Evolutionary conservation across 2,888 invertebrate genomes (phyloP).

Genomic region (Erannis defoliaria): DNA sequence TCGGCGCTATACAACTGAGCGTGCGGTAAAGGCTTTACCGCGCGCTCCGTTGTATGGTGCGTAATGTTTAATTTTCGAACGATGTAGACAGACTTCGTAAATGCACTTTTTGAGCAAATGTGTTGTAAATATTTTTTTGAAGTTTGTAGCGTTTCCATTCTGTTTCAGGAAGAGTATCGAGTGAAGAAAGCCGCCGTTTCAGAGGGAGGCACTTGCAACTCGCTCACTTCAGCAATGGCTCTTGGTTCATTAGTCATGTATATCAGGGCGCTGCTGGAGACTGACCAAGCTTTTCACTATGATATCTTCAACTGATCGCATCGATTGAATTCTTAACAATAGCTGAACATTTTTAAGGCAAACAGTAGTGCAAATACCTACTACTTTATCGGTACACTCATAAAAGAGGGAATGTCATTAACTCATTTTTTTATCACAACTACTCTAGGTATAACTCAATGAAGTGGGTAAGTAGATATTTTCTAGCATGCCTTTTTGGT

Average conservation of each 20-base stretch:
- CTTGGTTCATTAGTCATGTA: conserved; percentile 74
- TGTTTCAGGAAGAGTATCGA: conserved; percentile 71
- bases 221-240: conserved; percentile 79
- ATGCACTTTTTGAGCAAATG: too few relatives aligned
- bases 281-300: conserved; percentile 81
- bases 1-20: too few relatives aligned
- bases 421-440: too few relatives aligned
- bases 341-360: background rate
- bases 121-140: background rate
- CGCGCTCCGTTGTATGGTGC: too few relatives aligned
- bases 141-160: background rate
- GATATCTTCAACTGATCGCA: conserved; percentile 65
- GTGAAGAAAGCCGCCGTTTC: conserved; percentile 74
- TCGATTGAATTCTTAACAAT: background rate
- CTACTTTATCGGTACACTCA: background rate
- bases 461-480: too few relatives aligned
- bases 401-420: too few relatives aligned
- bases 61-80: too few relatives aligned
- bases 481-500: too few relatives aligned
- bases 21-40: too few relatives aligned
- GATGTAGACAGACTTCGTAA: too few relatives aligned
- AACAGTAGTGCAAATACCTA: too few relatives aligned
- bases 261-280: conserved; percentile 75
- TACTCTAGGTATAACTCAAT: too few relatives aligned
- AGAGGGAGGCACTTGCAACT: conserved; percentile 78